Percentiles rank a stretch among this genome's conserved stretches.
These are phyloP conservation scores for Chaetops frenatus DNA, from an alignment of 2,113 vertebrate species.

Conservation along the genomic window DNA sequence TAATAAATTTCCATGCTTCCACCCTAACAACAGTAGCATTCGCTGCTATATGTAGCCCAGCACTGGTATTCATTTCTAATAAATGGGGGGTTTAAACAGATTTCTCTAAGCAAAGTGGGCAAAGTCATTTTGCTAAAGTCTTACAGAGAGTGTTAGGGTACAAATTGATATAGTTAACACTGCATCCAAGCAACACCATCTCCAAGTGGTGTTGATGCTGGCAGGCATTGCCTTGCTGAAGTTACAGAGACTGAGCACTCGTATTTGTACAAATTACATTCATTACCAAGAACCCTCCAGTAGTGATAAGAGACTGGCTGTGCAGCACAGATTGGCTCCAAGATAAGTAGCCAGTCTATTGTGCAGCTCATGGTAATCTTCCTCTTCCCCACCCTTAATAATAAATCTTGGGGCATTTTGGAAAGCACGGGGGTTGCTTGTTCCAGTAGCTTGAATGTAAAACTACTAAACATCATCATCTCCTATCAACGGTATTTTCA, in stretches of 20 bases:
- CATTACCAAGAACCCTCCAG: slow-evolving; percentile 46
- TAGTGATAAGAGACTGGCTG: slow-evolving; percentile 48
- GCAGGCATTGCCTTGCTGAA: slow-evolving; percentile 21
- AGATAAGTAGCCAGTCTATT: slow-evolving; percentile 46
- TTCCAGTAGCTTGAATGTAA: slow-evolving; percentile 6
- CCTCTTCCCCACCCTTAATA: slow-evolving; percentile 19
- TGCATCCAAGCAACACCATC: slow-evolving; percentile 1
- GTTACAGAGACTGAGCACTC: slow-evolving; percentile 30
- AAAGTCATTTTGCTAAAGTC: slow-evolving; percentile 31
- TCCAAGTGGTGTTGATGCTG: slow-evolving; percentile 46
- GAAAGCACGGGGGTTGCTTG: background rate
- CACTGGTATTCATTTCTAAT: slow-evolving; percentile 25
- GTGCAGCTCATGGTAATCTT: slow-evolving; percentile 11
- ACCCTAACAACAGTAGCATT: background rate
- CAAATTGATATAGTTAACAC: slow-evolving; percentile 35
- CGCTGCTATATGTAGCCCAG: background rate
- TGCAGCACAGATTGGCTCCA: slow-evolving; percentile 19
- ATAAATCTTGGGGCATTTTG: slow-evolving; percentile 57
- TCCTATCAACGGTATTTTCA: background rate
- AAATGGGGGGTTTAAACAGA: background rate
- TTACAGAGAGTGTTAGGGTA: slow-evolving; percentile 8
- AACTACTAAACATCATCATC: background rate
- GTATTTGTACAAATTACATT: slow-evolving; percentile 44
- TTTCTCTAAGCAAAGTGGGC: slow-evolving; percentile 47
- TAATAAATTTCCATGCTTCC: background rate